Evolutionary conservation across 2,113 vertebrate species (phyloP).

Genomic region (Dissostichus mawsoni): DNA sequence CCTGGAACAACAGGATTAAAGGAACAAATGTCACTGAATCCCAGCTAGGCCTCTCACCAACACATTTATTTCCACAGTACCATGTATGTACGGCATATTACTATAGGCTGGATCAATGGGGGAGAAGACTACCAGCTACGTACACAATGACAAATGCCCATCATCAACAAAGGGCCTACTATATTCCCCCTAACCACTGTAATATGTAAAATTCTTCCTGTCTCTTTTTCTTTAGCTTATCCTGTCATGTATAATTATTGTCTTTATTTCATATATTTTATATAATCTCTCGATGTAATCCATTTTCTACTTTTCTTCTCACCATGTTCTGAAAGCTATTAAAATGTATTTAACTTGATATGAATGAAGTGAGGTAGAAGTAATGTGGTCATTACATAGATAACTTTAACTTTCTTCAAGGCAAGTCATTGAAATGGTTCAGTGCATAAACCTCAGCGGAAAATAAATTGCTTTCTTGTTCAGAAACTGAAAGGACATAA

Average conservation of each 20-base stretch:
- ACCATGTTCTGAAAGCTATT: constrained; percentile 9
- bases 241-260: not conserved
- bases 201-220: not conserved
- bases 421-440: constrained; percentile 45
- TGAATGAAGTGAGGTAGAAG: constrained; percentile 23
- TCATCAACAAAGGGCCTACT: not conserved
- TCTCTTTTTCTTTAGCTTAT: not conserved
- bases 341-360: constrained; percentile 4
- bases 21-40: constrained; percentile 12
- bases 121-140: constrained; percentile 2
- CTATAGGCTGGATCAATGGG: not conserved
- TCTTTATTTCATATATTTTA: not conserved
- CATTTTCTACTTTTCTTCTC: not conserved
- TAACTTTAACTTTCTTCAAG: constrained; percentile 48
- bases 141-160: not conserved
- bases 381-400: constrained; percentile 31
- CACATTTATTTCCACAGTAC: not conserved
- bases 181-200: not conserved
- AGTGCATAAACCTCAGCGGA: constrained; percentile 50
- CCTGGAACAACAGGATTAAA: constrained; percentile 21
- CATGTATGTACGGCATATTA: not conserved
- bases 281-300: not conserved
- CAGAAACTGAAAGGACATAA: constrained; percentile 69
- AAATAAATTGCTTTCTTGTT: constrained; percentile 70
- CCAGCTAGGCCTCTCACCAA: not conserved